Percentiles rank a stretch among this genome's conserved stretches.
These are phyloP conservation scores for Ceraclea dissimilis DNA, from an alignment of 2,888 invertebrate species.

Conservation along the genomic window DNA sequence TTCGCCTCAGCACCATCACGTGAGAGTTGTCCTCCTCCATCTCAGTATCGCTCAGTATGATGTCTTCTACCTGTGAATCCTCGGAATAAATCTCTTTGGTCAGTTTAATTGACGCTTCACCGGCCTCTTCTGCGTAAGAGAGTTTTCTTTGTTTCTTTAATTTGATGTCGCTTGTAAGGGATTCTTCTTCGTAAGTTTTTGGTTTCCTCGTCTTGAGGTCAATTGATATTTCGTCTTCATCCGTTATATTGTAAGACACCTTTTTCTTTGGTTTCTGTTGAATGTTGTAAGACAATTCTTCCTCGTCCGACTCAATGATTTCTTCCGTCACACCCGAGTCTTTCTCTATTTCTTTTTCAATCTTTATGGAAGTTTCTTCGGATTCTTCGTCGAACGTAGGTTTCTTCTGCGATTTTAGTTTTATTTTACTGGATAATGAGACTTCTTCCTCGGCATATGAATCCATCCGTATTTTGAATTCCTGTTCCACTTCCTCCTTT, in stretches of 20 bases:
- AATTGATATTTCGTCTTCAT: slow-evolving; percentile 55
- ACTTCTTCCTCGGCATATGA: slow-evolving; percentile 85
- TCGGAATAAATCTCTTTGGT: slow-evolving; percentile 58
- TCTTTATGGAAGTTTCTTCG: slow-evolving; percentile 61
- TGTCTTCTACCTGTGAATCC: slow-evolving; percentile 53
- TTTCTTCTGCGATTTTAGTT: slow-evolving; percentile 64
- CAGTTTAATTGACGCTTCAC: slow-evolving; percentile 59
- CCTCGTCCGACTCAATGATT: slow-evolving; percentile 28
- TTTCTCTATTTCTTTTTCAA: slow-evolving; percentile 37
- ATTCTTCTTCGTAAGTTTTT: slow-evolving; percentile 57
- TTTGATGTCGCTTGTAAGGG: slow-evolving; percentile 63
- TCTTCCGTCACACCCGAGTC: slow-evolving; percentile 27
- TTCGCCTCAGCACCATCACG: slow-evolving; percentile 43
- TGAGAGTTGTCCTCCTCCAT: slow-evolving; percentile 50
- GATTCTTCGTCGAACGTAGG: slow-evolving; percentile 71
- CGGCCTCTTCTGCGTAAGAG: slow-evolving; percentile 58
- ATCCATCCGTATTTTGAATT: slow-evolving; percentile 78
- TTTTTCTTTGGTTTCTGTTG: slow-evolving; percentile 36
- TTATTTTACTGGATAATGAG: slow-evolving; percentile 76
- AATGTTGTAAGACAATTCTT: slow-evolving; percentile 4
- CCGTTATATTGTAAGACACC: slow-evolving; percentile 56
- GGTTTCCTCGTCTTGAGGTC: slow-evolving; percentile 39
- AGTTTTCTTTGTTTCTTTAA: slow-evolving; percentile 56
- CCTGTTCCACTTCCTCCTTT: slow-evolving; percentile 85
- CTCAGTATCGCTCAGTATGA: slow-evolving; percentile 55